These are phyloP conservation scores for Lymantria monacha DNA, from an alignment of 2,888 invertebrate genomes.

Conservation along the genomic window DNA sequence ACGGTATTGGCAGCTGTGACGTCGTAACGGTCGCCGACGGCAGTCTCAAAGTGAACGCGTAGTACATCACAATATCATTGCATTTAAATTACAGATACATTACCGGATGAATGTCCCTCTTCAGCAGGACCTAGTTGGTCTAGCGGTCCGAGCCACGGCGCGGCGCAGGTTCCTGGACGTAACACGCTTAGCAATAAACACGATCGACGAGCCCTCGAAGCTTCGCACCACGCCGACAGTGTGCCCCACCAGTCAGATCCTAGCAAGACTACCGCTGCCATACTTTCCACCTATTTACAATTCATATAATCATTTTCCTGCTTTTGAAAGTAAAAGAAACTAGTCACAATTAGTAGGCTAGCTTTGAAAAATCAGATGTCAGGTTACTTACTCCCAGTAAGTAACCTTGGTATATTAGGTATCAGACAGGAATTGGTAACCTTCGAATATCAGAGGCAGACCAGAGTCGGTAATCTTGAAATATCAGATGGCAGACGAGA, in stretches of 20 bases:
- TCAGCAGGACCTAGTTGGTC: constrained; percentile 87
- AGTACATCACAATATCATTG: no score
- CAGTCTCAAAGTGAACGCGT: no score
- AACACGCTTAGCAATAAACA: constrained; percentile 94
- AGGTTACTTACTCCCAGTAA: no score
- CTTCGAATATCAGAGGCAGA: no score
- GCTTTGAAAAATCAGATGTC: no score
- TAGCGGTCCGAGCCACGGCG: constrained; percentile 95
- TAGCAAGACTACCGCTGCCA: constrained; percentile 93
- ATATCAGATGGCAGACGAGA: no score
- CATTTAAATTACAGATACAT: neutral
- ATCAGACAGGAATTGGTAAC: no score
- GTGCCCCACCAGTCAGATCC: constrained; percentile 97
- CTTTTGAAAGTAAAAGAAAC: neutral
- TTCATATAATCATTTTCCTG: neutral
- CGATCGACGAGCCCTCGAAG: constrained; percentile 80
- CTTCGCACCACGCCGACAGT: constrained; percentile 96
- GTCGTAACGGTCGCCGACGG: no score
- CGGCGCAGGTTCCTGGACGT: constrained; percentile 87
- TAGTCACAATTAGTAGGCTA: no score
- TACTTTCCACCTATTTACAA: constrained; percentile 87
- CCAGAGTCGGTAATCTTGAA: no score
- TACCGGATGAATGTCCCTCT: constrained; percentile 63
- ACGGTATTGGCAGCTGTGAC: no score
- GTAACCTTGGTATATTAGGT: no score